These are phyloP conservation scores for Poecilia wingei DNA, from an alignment of 2,797 vertebrate species.

Conservation along the genomic window DNA sequence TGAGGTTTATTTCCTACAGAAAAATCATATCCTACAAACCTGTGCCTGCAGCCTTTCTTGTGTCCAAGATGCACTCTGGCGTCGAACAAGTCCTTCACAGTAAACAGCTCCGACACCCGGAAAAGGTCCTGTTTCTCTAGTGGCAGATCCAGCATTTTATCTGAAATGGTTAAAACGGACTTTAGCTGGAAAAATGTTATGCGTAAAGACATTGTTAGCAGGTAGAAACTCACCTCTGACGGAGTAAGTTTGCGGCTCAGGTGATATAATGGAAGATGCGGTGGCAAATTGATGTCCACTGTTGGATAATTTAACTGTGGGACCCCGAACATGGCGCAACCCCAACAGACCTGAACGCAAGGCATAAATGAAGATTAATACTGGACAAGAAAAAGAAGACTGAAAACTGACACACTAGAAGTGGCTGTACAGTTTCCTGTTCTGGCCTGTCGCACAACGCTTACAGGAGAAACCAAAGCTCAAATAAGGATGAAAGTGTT, in stretches of 20 bases:
- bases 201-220: background rate
- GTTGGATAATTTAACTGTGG: slow-evolving; percentile 27
- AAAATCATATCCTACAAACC: slow-evolving; percentile 71
- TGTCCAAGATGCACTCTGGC: slow-evolving; percentile 95
- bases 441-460: background rate
- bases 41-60: slow-evolving; percentile 92
- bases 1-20: too few relatives aligned
- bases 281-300: slow-evolving; percentile 53
- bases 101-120: slow-evolving; percentile 88
- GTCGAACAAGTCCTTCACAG: slow-evolving; percentile 88
- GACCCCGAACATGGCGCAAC: slow-evolving; percentile 46
- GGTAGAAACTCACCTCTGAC: slow-evolving; percentile 31
- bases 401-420: background rate
- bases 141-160: slow-evolving; percentile 75
- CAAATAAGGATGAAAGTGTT: background rate
- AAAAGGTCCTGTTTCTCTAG: slow-evolving; percentile 90
- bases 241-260: slow-evolving; percentile 28
- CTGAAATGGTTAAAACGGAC: slow-evolving; percentile 23
- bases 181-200: background rate
- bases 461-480: background rate
- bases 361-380: background rate
- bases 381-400: background rate
- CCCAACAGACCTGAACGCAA: slow-evolving; percentile 65
- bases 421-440: slow-evolving; percentile 6
- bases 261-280: slow-evolving; percentile 40